These are phyloP conservation scores for Gallinago nigripennis DNA, from an alignment of 2,797 vertebrate genomes.

Conservation along the genomic window DNA sequence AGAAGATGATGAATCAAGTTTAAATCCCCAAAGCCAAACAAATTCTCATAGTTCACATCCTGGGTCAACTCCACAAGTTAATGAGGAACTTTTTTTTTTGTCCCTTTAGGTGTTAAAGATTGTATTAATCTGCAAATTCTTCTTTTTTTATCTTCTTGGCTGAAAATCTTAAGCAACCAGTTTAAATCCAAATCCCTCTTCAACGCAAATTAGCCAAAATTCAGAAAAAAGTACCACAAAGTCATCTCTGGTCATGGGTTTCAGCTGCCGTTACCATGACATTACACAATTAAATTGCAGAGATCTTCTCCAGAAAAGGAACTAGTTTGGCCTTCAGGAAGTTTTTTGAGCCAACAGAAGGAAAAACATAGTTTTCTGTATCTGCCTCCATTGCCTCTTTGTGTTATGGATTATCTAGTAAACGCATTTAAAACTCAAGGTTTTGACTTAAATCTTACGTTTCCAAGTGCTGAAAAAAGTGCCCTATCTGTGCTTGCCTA, in stretches of 20 bases:
- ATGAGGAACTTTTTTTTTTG: not conserved
- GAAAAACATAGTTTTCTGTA: not conserved
- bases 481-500: not conserved
- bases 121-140: not conserved
- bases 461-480: not conserved
- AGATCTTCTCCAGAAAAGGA: not conserved
- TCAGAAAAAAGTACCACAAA: not conserved
- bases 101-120: not conserved
- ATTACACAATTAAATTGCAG: not conserved
- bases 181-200: not conserved
- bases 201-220: not conserved
- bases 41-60: not conserved
- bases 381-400: not conserved
- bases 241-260: not conserved
- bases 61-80: not conserved
- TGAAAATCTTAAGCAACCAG: not conserved
- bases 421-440: not conserved
- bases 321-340: not conserved
- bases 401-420: not conserved
- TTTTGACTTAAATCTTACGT: not conserved
- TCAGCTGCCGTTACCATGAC: not conserved
- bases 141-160: not conserved
- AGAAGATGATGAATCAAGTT: not conserved
- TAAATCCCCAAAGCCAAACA: not conserved
- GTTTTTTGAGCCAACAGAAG: not conserved